phyloP scores from a whole-genome alignment of 2,797 vertebrate genomes.

The Loris lydekkerianus region DNA sequence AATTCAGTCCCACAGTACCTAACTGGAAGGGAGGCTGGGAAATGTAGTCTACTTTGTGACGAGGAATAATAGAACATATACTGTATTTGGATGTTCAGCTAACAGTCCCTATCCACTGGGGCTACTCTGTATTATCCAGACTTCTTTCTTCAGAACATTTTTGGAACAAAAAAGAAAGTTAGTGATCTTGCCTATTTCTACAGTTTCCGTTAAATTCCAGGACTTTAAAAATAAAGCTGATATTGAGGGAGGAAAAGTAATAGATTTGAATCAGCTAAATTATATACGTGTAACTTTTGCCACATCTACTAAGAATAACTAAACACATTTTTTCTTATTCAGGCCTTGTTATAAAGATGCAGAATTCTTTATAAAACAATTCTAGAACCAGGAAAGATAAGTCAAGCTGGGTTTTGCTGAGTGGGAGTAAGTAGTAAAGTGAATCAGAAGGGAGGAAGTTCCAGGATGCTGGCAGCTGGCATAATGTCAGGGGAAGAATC shows the following conservation, averaged over 20 bases:
- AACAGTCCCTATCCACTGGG: neutral
- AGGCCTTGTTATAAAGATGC: slow-evolving; percentile 57
- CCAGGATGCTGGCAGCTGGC: neutral
- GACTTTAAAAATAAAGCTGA: slow-evolving; percentile 47
- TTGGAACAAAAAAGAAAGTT: neutral
- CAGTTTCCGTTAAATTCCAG: neutral
- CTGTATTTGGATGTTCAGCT: slow-evolving; percentile 24
- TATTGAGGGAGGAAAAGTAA: neutral
- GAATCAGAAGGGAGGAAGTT: neutral
- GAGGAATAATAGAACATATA: neutral
- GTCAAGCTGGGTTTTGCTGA: slow-evolving; percentile 36
- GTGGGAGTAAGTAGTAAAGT: slow-evolving; percentile 19
- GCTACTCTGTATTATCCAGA: neutral
- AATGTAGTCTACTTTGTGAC: slow-evolving; percentile 11
- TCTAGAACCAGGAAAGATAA: slow-evolving; percentile 30
- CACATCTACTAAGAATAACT: slow-evolving; percentile 43
- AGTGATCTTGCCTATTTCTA: slow-evolving; percentile 33
- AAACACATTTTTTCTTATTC: slow-evolving; percentile 56
- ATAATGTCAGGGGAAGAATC: slow-evolving; percentile 1
- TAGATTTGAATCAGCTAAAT: slow-evolving; percentile 55
- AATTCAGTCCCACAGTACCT: slow-evolving; percentile 48
- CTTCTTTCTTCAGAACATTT: neutral
- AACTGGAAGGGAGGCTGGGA: neutral
- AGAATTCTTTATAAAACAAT: slow-evolving; percentile 28
- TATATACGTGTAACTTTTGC: slow-evolving; percentile 7